Conservation (phyloP, 2,888 invertebrate species). For the Griposia aprilina region DNA sequence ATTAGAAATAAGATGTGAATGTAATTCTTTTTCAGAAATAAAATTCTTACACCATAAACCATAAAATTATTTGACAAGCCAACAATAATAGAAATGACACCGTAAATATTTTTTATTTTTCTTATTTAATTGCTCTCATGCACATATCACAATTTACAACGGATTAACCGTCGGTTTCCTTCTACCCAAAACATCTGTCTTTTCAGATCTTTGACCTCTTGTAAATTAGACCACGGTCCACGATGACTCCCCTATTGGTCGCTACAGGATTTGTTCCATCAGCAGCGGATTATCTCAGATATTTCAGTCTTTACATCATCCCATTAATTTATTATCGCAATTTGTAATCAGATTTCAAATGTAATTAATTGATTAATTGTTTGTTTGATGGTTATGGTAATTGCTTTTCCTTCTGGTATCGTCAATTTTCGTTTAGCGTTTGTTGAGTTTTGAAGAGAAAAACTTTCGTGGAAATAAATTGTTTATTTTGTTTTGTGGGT, state of each 20-base stretch:
- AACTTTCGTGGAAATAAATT: not conserved
- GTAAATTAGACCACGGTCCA: constrained; percentile 57
- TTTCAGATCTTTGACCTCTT: not conserved
- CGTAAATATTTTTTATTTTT: too few relatives aligned
- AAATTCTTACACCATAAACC: too few relatives aligned
- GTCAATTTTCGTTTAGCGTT: constrained; percentile 15
- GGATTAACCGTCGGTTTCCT: not conserved
- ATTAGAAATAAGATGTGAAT: too few relatives aligned
- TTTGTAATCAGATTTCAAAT: constrained; percentile 58
- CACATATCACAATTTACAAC: too few relatives aligned
- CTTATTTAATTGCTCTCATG: too few relatives aligned
- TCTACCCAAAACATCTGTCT: not conserved
- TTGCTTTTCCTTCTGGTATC: constrained; percentile 21
- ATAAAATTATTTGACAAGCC: too few relatives aligned
- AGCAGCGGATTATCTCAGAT: constrained; percentile 47
- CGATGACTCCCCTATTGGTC: constrained; percentile 54
- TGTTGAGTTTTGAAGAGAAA: not conserved
- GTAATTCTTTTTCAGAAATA: too few relatives aligned
- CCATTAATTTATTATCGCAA: constrained; percentile 60
- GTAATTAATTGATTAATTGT: constrained; percentile 41
- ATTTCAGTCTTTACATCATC: constrained; percentile 58
- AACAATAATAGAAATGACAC: too few relatives aligned
- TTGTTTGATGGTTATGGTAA: constrained; percentile 50
- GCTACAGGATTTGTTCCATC: constrained; percentile 55
- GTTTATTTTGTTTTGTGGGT: not conserved